These are phyloP conservation scores for Gulo gulo DNA, from an alignment of 2,113 vertebrate genomes.

Conservation along the genomic window DNA sequence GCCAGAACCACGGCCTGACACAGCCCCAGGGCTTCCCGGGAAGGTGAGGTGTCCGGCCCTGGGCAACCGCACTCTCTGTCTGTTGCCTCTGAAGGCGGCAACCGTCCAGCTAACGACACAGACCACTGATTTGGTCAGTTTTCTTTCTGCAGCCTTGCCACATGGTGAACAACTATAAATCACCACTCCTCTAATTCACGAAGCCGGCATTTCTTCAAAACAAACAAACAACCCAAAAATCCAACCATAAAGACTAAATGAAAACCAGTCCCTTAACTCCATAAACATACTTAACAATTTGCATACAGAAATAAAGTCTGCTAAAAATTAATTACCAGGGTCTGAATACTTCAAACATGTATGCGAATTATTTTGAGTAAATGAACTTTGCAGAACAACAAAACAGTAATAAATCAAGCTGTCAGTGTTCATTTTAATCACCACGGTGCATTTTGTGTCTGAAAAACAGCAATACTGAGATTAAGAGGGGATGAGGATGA, in stretches of 20 bases:
- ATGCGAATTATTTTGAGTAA: slow-evolving; percentile 79
- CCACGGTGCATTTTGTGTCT: slow-evolving; percentile 32
- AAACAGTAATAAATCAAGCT: slow-evolving; percentile 74
- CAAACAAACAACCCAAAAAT: not conserved
- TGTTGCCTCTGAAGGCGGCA: not conserved
- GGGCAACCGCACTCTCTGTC: not conserved
- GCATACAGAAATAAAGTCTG: slow-evolving; percentile 75
- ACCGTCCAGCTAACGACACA: not conserved
- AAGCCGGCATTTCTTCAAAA: slow-evolving; percentile 34
- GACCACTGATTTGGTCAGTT: not conserved
- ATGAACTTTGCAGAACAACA: slow-evolving; percentile 74
- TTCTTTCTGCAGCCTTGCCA: not conserved
- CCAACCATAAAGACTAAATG: not conserved
- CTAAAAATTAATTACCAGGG: slow-evolving; percentile 79
- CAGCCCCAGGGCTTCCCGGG: no score
- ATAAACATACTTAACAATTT: slow-evolving; percentile 59
- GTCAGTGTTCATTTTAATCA: slow-evolving; percentile 62
- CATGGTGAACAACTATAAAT: not conserved
- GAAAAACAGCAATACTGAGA: slow-evolving; percentile 33
- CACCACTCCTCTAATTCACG: not conserved
- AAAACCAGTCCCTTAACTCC: slow-evolving; percentile 62
- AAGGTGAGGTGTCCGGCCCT: not conserved
- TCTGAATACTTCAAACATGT: slow-evolving; percentile 73
- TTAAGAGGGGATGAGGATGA: not conserved
- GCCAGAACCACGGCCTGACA: fast-evolving